Conservation (phyloP, 1,140 invertebrate genomes). For the Drosophila seguyi region DNA sequence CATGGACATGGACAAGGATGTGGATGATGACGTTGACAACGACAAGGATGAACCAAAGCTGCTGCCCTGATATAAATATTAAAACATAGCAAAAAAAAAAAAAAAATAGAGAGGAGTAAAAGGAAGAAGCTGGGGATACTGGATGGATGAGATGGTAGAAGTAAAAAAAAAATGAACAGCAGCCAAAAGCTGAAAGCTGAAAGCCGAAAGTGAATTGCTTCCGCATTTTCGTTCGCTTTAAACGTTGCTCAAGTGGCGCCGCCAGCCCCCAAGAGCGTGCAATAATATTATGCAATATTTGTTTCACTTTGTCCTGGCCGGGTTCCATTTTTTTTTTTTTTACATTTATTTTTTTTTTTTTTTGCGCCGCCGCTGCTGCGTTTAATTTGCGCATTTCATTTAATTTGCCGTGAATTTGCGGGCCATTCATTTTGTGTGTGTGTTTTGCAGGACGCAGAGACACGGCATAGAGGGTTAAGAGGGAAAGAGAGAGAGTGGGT, state of each 20-base stretch:
- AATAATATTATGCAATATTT: conserved; percentile 78
- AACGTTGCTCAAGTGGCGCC: conserved; percentile 43
- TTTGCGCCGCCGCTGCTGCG: conserved; percentile 31
- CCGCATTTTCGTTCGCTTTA: conserved; percentile 61
- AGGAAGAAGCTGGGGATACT: background rate
- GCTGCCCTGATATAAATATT: conserved; percentile 71
- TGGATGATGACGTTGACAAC: conserved; percentile 62
- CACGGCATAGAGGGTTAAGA: conserved; percentile 2
- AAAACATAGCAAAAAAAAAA: conserved; percentile 46
- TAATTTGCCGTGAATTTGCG: conserved; percentile 60
- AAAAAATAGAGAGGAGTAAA: background rate
- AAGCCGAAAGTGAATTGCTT: conserved; percentile 73
- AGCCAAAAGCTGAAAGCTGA: conserved; percentile 36
- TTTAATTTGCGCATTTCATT: conserved; percentile 62
- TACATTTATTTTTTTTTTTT: conserved; percentile 2
- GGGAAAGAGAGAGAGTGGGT: background rate
- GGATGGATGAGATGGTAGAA: background rate
- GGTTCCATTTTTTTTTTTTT: conserved; percentile 1
- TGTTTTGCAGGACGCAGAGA: conserved; percentile 2
- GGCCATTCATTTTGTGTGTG: conserved; percentile 52
- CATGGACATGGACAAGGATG: background rate
- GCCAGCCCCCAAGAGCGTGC: conserved; percentile 17
- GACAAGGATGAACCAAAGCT: conserved; percentile 40
- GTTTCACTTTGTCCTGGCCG: conserved; percentile 57
- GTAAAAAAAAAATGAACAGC: conserved; percentile 19